Evolutionary conservation across 1,140 invertebrate species (phyloP).

Genomic region (Euura lappo): DNA sequence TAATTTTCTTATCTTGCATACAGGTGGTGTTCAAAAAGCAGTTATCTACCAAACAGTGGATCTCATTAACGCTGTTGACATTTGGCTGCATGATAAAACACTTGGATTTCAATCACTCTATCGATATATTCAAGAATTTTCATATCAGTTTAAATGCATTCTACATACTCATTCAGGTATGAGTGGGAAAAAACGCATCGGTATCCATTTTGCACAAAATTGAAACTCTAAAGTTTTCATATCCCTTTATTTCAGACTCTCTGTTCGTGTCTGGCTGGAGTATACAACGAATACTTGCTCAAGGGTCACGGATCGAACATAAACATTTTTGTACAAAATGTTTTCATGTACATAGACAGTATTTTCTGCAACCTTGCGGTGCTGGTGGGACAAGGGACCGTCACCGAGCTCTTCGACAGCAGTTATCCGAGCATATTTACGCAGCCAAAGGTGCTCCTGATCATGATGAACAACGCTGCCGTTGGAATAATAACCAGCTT

Average conservation of each 20-base stretch:
- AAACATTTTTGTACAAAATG: slow-evolving; percentile 92
- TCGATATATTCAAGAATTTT: slow-evolving; percentile 46
- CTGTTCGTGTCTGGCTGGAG: slow-evolving; percentile 92
- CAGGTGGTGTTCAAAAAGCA: slow-evolving; percentile 88
- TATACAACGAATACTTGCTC: slow-evolving; percentile 95
- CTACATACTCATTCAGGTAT: slow-evolving; percentile 71
- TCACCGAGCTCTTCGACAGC: slow-evolving; percentile 68
- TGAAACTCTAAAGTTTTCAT: slow-evolving; percentile 21
- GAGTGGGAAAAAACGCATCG: neutral
- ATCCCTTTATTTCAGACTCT: slow-evolving; percentile 76
- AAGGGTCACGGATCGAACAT: slow-evolving; percentile 84
- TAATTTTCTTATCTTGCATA: slow-evolving; percentile 39
- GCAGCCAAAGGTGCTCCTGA: slow-evolving; percentile 71
- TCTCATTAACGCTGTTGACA: slow-evolving; percentile 86
- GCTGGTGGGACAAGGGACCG: slow-evolving; percentile 70
- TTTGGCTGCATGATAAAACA: slow-evolving; percentile 93
- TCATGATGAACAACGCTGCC: slow-evolving; percentile 89
- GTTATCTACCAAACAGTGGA: slow-evolving; percentile 85
- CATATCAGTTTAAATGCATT: slow-evolving; percentile 73
- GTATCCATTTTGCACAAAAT: neutral
- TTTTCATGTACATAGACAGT: slow-evolving; percentile 96
- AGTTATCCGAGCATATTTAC: slow-evolving; percentile 44
- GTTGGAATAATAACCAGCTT: slow-evolving; percentile 94
- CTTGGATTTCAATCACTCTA: slow-evolving; percentile 65
- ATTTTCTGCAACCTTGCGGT: slow-evolving; percentile 86